Conservation (phyloP, 2,888 invertebrate genomes). For the Micropterix aruncella region DNA sequence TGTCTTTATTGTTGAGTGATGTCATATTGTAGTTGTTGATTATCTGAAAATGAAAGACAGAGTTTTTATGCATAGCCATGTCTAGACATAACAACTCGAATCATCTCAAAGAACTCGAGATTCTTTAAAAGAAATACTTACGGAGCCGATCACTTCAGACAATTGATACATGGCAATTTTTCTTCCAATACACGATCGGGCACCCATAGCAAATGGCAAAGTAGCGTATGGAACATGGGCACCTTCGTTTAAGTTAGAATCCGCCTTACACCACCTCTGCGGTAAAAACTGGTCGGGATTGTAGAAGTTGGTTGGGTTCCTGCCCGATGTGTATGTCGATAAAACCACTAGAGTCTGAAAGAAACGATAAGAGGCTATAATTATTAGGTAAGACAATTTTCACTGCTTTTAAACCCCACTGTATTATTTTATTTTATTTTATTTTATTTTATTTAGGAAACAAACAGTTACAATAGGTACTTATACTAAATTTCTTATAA, state of each 20-base stretch:
- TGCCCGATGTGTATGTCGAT: conserved; percentile 74
- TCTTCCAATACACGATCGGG: conserved; percentile 70
- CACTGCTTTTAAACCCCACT: too few species aligned
- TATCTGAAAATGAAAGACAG: too few species aligned
- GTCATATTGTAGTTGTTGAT: conserved; percentile 36
- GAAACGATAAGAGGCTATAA: too few species aligned
- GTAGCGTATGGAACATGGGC: conserved; percentile 47
- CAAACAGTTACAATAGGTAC: too few species aligned
- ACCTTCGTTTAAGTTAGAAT: conserved; percentile 21
- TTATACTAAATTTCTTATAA: too few species aligned
- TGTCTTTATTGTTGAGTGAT: conserved; percentile 27
- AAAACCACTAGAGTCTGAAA: conserved; percentile 65
- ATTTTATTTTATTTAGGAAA: too few species aligned
- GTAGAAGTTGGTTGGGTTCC: conserved; percentile 55
- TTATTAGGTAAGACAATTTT: too few species aligned
- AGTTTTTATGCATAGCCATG: too few species aligned
- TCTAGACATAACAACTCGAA: background rate
- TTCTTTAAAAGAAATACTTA: conserved; percentile 20
- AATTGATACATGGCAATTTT: conserved; percentile 70
- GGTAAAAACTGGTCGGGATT: conserved; percentile 56
- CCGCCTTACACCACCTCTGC: conserved; percentile 52
- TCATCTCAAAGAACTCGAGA: too few species aligned
- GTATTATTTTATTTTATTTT: too few species aligned
- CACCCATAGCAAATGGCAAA: conserved; percentile 72
- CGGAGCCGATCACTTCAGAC: conserved; percentile 49